These are phyloP conservation scores for Idaea straminata DNA, from an alignment of 2,888 invertebrate species.

Conservation along the genomic window DNA sequence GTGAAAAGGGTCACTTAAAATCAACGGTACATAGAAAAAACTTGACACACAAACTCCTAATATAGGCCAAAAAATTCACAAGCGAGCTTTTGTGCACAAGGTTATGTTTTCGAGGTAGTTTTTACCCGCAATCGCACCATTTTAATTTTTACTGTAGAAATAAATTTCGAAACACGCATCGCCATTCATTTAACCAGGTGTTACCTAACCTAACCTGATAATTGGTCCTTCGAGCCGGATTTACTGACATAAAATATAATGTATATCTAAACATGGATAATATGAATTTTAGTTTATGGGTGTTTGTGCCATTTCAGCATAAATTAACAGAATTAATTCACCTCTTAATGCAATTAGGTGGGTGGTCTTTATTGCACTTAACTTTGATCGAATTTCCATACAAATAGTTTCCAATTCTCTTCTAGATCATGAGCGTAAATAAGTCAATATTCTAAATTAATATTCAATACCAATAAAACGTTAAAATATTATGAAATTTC, in stretches of 20 bases:
- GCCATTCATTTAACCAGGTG: too few relatives aligned
- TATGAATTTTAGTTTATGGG: not conserved
- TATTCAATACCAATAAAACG: not conserved
- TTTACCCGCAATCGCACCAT: too few relatives aligned
- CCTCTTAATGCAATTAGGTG: not conserved
- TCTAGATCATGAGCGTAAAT: not conserved
- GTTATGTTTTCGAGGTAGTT: too few relatives aligned
- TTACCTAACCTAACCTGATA: too few relatives aligned
- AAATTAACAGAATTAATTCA: not conserved
- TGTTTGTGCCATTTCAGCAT: not conserved
- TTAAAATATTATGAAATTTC: not conserved
- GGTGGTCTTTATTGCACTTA: not conserved
- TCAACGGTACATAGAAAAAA: too few relatives aligned
- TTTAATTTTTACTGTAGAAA: too few relatives aligned
- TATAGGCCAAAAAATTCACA: too few relatives aligned
- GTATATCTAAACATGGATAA: not conserved
- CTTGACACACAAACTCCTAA: too few relatives aligned
- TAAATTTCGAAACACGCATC: too few relatives aligned
- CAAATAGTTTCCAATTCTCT: not conserved
- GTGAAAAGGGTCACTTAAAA: too few relatives aligned
- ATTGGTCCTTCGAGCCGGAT: too few relatives aligned
- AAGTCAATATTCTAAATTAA: constrained; percentile 1
- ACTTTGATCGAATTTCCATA: not conserved
- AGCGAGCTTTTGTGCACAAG: too few relatives aligned
- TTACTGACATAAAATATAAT: not conserved